phyloP scores from a whole-genome alignment of 2,888 invertebrate species.

The Danaus chrysippus region DNA sequence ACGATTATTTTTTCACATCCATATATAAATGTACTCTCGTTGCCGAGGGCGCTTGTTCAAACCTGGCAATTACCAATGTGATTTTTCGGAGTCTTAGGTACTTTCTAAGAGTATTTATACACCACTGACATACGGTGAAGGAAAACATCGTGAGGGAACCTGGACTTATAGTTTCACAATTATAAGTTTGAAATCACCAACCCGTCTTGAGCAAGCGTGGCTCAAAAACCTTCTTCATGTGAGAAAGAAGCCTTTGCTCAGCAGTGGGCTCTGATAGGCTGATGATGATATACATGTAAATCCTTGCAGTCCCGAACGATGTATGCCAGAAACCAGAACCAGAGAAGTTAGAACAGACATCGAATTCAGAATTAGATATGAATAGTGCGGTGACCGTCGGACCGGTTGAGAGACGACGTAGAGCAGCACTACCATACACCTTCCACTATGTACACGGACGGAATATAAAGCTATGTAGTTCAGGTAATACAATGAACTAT shows the following conservation, averaged over 20 bases:
- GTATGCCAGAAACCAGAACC: slow-evolving; percentile 17
- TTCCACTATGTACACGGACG: slow-evolving; percentile 91
- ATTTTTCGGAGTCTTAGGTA: too few species aligned
- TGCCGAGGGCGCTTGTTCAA: too few species aligned
- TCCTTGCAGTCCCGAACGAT: slow-evolving; percentile 29
- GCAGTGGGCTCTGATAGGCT: too few species aligned
- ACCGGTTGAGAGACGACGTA: slow-evolving; percentile 39
- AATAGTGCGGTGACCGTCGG: slow-evolving; percentile 19
- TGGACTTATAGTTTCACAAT: too few species aligned
- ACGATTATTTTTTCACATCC: not conserved
- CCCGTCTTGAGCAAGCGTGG: too few species aligned
- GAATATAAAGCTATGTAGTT: slow-evolving; percentile 83
- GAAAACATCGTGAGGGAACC: too few species aligned
- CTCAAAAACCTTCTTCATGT: too few species aligned
- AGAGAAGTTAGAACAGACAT: slow-evolving; percentile 23
- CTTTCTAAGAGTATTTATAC: too few species aligned
- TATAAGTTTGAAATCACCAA: too few species aligned
- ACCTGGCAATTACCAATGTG: too few species aligned
- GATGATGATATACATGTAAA: not conserved
- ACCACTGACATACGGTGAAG: too few species aligned
- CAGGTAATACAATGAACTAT: slow-evolving; percentile 42
- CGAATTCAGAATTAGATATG: slow-evolving; percentile 21
- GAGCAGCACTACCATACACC: slow-evolving; percentile 74
- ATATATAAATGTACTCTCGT: not conserved
- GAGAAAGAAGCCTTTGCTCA: too few species aligned